Conservation (phyloP, 2,888 invertebrate species). For the Adelognathus sp. region DNA sequence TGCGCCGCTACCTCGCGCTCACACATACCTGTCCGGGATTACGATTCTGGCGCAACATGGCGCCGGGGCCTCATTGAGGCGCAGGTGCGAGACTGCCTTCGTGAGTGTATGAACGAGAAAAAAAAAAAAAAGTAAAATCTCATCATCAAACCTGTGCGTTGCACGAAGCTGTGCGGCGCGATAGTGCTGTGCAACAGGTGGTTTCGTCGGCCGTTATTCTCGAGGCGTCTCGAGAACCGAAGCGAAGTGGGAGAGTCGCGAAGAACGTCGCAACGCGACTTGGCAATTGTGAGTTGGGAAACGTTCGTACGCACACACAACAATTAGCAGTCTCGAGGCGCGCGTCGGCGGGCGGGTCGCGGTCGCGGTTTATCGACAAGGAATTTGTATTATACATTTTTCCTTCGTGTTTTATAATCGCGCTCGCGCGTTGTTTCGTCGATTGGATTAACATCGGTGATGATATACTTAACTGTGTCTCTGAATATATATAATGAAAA, state of each 20-base stretch:
- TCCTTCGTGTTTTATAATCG: no score
- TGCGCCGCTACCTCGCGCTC: background rate
- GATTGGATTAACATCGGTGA: background rate
- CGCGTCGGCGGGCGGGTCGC: background rate
- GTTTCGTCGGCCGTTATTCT: background rate
- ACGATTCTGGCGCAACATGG: constrained; percentile 59
- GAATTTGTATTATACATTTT: no score
- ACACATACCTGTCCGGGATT: constrained; percentile 10
- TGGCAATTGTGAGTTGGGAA: constrained; percentile 56
- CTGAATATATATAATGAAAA: constrained; percentile 41
- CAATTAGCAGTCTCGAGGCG: constrained; percentile 40
- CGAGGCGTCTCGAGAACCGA: no score
- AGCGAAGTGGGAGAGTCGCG: constrained; percentile 36
- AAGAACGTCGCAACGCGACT: constrained; percentile 33
- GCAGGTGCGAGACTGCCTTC: constrained; percentile 64
- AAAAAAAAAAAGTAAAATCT: constrained; percentile 7
- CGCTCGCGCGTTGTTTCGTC: constrained; percentile 5
- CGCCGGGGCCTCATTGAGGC: constrained; percentile 56
- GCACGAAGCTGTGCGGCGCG: constrained; percentile 33
- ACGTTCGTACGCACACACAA: no score
- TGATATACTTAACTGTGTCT: background rate
- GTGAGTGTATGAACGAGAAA: constrained; percentile 35
- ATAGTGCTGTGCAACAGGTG: constrained; percentile 48
- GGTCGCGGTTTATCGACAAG: no score
- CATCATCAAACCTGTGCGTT: constrained; percentile 32